These are phyloP conservation scores for Pseudococcus viburni DNA, from an alignment of 2,888 invertebrate genomes.

Conservation along the genomic window DNA sequence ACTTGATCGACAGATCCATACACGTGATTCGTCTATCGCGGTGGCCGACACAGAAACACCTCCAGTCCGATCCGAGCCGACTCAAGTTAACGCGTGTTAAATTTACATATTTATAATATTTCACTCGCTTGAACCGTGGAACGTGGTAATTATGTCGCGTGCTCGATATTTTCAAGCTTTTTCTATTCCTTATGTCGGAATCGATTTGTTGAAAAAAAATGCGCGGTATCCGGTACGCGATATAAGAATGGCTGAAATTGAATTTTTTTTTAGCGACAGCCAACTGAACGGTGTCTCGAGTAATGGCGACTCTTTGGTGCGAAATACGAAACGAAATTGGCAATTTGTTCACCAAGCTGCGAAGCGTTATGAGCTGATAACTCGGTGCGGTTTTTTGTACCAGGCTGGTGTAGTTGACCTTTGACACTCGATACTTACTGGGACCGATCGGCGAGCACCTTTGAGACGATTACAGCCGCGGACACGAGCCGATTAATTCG, in stretches of 20 bases:
- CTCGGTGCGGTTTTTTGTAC: neutral
- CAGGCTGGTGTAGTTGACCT: neutral
- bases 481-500: slow-evolving; percentile 46
- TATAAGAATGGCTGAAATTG: slow-evolving; percentile 29
- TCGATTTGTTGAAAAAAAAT: slow-evolving; percentile 47
- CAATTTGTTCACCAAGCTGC: slow-evolving; percentile 11
- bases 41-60: neutral
- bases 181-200: slow-evolving; percentile 43
- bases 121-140: neutral
- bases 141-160: slow-evolving; percentile 46
- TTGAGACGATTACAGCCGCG: neutral
- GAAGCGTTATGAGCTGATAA: slow-evolving; percentile 12
- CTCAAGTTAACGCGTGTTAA: slow-evolving; percentile 8
- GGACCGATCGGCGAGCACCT: neutral
- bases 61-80: neutral
- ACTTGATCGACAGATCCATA: neutral
- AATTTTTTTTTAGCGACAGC: slow-evolving; percentile 1
- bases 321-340: neutral
- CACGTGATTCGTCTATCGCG: neutral
- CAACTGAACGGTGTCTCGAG: neutral
- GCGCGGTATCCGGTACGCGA: slow-evolving; percentile 28
- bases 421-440: neutral
- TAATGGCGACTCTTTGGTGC: neutral
- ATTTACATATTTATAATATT: slow-evolving; percentile 37
- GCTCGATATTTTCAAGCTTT: slow-evolving; percentile 44